phyloP scores from a whole-genome alignment of 1,140 invertebrate genomes.

The Hypothenemus hampei region DNA sequence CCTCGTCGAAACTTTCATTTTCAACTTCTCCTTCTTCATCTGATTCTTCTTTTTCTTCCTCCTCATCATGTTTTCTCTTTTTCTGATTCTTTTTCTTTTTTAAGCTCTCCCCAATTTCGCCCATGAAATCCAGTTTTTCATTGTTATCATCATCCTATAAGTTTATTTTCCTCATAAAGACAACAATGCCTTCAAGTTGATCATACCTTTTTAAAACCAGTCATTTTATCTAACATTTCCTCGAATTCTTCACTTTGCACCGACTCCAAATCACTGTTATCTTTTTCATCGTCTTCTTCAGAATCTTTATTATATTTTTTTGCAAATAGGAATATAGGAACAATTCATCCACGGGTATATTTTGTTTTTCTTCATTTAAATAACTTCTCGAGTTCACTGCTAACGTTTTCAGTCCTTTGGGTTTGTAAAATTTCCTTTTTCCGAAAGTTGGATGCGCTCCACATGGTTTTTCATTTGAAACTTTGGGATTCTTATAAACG shows the following conservation, averaged over 20 bases:
- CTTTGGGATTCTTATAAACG: conserved; percentile 95
- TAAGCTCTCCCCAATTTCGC: conserved; percentile 49
- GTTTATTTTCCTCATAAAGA: background rate
- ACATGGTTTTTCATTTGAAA: conserved; percentile 50
- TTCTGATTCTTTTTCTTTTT: conserved; percentile 41
- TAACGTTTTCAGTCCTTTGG: conserved; percentile 57
- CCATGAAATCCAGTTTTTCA: conserved; percentile 55
- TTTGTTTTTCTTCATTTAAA: conserved; percentile 59
- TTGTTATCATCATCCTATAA: conserved; percentile 29
- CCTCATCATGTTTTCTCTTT: conserved; percentile 40
- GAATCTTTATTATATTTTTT: background rate
- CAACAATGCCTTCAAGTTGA: conserved; percentile 4
- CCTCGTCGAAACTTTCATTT: conserved; percentile 48
- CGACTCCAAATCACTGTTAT: conserved; percentile 72
- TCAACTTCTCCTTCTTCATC: conserved; percentile 44
- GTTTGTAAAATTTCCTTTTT: conserved; percentile 56
- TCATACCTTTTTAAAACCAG: too few species aligned
- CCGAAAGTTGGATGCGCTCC: conserved; percentile 54
- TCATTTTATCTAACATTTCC: conserved; percentile 67
- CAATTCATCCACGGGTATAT: conserved; percentile 76
- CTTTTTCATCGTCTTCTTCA: conserved; percentile 43
- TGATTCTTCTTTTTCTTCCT: conserved; percentile 28
- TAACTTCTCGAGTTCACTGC: conserved; percentile 66
- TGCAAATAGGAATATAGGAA: conserved; percentile 64
- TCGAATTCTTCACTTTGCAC: conserved; percentile 88